Percentiles rank a stretch among this genome's conserved stretches.
phyloP scores from a whole-genome alignment of 2,888 invertebrate species.

The Ctenicera cuprea region DNA sequence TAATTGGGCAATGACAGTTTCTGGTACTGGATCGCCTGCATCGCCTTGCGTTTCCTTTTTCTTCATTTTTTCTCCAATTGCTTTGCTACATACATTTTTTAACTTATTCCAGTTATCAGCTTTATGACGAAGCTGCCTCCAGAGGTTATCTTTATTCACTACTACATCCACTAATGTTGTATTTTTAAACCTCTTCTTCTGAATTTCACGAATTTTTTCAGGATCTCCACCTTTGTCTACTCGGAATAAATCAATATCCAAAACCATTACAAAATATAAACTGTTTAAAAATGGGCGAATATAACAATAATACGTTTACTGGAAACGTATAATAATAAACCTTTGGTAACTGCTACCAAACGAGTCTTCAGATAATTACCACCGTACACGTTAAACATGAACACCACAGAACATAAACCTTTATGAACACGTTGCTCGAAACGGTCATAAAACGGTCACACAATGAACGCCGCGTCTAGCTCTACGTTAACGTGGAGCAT shows the following conservation, averaged over 20 bases:
- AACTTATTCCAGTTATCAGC: constrained; percentile 96
- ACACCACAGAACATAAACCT: too few relatives aligned
- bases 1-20: constrained; percentile 77
- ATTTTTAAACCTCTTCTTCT: constrained; percentile 95
- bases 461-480: too few relatives aligned
- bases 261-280: constrained; percentile 86
- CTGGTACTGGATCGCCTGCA: constrained; percentile 78
- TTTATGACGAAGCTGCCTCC: constrained; percentile 93
- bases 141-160: constrained; percentile 90
- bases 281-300: too few relatives aligned
- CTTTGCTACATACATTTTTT: constrained; percentile 97
- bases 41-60: constrained; percentile 84
- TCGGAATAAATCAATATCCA: constrained; percentile 97
- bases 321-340: too few relatives aligned
- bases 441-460: too few relatives aligned
- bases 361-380: too few relatives aligned
- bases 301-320: too few relatives aligned
- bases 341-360: too few relatives aligned
- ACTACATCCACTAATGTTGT: constrained; percentile 93
- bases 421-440: too few relatives aligned
- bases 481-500: too few relatives aligned
- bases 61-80: constrained; percentile 98
- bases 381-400: too few relatives aligned
- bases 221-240: constrained; percentile 97
- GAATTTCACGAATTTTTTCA: constrained; percentile 93